Evolutionary conservation across 2,113 vertebrate genomes (phyloP), one percentile per base, ranked within the genome.

Genomic region (Thunnus maccoyii): DNA sequence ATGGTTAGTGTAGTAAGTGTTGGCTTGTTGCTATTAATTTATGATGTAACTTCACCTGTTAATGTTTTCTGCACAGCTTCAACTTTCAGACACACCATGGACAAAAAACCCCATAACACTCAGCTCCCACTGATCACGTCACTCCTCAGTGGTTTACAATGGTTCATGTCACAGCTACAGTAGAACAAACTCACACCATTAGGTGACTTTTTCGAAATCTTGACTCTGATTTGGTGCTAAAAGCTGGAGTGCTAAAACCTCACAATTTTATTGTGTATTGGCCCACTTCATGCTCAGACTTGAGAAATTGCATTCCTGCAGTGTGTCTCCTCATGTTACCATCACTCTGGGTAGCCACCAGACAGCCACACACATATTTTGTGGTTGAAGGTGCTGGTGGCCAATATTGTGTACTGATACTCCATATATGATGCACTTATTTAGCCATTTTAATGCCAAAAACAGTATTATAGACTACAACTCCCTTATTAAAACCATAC

Each of bases 241-340:
- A 90, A 90, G 69, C 77, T 14, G 17, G 46, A 86, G 78, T 78
- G 69, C 67, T 89, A 90, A 87, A 89, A 80, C 63, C 52, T 41
- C 51, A 47, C 61, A 3, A 2, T 80, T 78, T 58, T 78, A 57
- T 69, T 77, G 63, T 77, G 57, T 65, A 72, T 74, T 54, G 47
- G 10, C 14, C n/a, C 16, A 8, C 10, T 78, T 66, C 50, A 17
- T 63, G 54, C 72, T 78, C 20, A 67, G 51, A 77, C 32, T 32
- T 51, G 80, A 72, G 65, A 48, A 69, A 73, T 51, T 50, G 25
- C 16, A 30, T 55, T 48, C 27, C 58, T 69, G 27, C 63, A 30
- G 63, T 22, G 25, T 56, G n/a, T 47, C 62, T 65, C 44, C 62
- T 84, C 58, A 54, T 60, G 60, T 67, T 25, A 46, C 25, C 46